Conservation (phyloP, 1,140 invertebrate genomes). For the Medauroidea extradentata region DNA sequence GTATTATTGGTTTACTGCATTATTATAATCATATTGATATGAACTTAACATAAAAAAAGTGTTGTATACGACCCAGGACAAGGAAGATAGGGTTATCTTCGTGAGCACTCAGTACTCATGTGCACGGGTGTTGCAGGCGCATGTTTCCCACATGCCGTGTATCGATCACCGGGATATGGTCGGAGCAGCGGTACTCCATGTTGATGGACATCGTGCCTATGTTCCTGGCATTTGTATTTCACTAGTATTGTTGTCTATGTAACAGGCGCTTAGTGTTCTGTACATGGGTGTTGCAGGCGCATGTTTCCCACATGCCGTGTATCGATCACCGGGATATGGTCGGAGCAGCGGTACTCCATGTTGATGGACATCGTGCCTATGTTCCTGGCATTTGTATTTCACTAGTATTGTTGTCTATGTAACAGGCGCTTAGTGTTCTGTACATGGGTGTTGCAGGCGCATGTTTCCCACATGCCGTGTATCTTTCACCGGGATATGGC, state of each 20-base stretch:
- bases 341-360: conserved; percentile 76
- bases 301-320: conserved; percentile 97
- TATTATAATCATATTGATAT: too few relatives aligned
- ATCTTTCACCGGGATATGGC: conserved; percentile 78
- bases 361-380: conserved; percentile 92
- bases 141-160: conserved; percentile 98
- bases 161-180: conserved; percentile 78
- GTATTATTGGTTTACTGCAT: too few relatives aligned
- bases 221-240: too few relatives aligned
- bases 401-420: too few relatives aligned
- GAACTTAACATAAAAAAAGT: too few relatives aligned
- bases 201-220: conserved; percentile 94
- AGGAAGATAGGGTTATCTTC: too few relatives aligned
- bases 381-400: conserved; percentile 57
- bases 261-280: too few relatives aligned
- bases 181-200: conserved; percentile 76
- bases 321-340: conserved; percentile 78
- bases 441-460: conserved; percentile 63
- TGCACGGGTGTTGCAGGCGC: conserved; percentile 73
- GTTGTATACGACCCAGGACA: too few relatives aligned
- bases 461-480: conserved; percentile 97
- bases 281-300: conserved; percentile 62
- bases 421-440: too few relatives aligned
- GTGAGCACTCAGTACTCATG: too few relatives aligned
- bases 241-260: too few relatives aligned